Percentiles rank a stretch among this genome's conserved stretches.
These are phyloP conservation scores for Episyrphus balteatus DNA, from an alignment of 1,140 invertebrate species.

Conservation along the genomic window DNA sequence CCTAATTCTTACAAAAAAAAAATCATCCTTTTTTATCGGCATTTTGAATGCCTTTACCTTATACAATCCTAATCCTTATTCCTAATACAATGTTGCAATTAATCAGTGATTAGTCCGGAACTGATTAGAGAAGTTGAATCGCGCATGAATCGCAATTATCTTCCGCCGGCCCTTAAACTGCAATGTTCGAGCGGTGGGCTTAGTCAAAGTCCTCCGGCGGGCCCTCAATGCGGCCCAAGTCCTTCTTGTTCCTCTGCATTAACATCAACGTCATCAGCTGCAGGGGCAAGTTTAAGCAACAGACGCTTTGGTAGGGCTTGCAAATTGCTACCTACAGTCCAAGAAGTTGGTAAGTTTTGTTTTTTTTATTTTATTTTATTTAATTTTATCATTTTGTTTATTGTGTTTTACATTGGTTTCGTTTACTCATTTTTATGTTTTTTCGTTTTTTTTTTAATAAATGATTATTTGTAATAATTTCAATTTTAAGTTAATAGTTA, in stretches of 20 bases:
- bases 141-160: slow-evolving; percentile 72
- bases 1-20: too few relatives aligned
- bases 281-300: not conserved
- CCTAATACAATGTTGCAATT: slow-evolving; percentile 10
- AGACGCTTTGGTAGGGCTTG: not conserved
- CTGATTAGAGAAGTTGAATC: slow-evolving; percentile 77
- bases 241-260: not conserved
- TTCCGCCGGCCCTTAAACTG: slow-evolving; percentile 49
- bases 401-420: not conserved
- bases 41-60: slow-evolving; percentile 5
- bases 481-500: too few relatives aligned
- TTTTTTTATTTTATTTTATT: slow-evolving; percentile 8
- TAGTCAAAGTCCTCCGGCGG: slow-evolving; percentile 15
- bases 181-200: not conserved
- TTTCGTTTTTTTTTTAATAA: too few relatives aligned
- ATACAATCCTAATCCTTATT: slow-evolving; percentile 16
- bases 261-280: not conserved
- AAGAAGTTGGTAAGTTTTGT: slow-evolving; percentile 42
- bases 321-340: slow-evolving; percentile 41
- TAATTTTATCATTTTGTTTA: too few relatives aligned
- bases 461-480: too few relatives aligned
- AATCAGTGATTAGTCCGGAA: slow-evolving; percentile 70
- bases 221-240: slow-evolving; percentile 10
- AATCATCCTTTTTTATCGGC: not conserved
- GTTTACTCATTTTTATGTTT: not conserved